These are phyloP conservation scores for Nycticryphes semicollaris DNA, from an alignment of 2,113 vertebrate species.

Conservation along the genomic window DNA sequence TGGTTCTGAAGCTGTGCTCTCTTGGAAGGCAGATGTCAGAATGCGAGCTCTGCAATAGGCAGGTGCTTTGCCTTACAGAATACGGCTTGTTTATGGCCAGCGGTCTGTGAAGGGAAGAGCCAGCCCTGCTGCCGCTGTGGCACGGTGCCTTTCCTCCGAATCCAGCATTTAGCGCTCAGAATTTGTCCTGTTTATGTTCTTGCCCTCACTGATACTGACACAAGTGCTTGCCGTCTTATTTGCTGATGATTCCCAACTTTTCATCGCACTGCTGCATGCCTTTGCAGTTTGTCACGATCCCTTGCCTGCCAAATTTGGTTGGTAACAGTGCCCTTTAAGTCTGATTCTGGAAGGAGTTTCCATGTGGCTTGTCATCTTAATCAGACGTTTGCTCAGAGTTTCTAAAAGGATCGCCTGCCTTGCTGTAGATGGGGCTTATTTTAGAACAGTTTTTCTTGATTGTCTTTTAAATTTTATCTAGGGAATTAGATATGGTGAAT, in stretches of 20 bases:
- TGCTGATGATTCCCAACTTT: conserved; percentile 36
- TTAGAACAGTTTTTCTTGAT: conserved; percentile 3
- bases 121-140: not conserved
- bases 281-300: conserved; percentile 54
- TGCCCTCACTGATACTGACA: not conserved
- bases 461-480: not conserved
- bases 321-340: conserved; percentile 45
- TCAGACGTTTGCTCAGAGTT: conserved; percentile 36
- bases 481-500: not conserved
- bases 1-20: not conserved
- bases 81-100: not conserved
- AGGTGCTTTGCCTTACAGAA: not conserved
- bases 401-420: conserved; percentile 36
- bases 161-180: not conserved
- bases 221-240: not conserved
- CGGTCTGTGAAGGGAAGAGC: not conserved
- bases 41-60: not conserved
- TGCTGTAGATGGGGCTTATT: not conserved
- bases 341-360: conserved; percentile 54
- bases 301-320: conserved; percentile 56
- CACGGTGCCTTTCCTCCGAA: not conserved
- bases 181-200: not conserved
- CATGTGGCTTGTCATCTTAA: conserved; percentile 53
- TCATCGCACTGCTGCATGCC: conserved; percentile 30
- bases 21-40: not conserved